phyloP scores from a whole-genome alignment of 2,113 vertebrate species.

The Oncorhynchus kisutch region DNA sequence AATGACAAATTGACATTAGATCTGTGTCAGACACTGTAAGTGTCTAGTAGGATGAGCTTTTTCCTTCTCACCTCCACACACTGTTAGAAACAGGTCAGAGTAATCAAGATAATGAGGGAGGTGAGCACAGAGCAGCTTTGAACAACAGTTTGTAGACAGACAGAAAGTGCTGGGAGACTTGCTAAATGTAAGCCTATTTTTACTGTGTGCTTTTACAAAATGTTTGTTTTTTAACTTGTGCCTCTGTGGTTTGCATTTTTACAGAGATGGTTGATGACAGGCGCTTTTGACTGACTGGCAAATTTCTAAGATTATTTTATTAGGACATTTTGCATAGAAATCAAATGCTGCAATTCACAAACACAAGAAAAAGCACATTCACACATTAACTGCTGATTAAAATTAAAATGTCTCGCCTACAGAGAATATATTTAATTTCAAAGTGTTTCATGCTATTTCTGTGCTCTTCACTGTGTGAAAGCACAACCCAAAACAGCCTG shows the following conservation, averaged over 20 bases:
- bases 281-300: neutral
- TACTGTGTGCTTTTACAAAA: too few relatives aligned
- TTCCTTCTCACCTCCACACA: neutral
- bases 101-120: neutral
- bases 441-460: too few relatives aligned
- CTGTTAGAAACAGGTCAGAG: neutral
- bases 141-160: neutral
- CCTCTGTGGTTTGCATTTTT: neutral
- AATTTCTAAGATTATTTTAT: too few relatives aligned
- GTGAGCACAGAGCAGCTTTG: neutral
- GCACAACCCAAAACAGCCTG: too few relatives aligned
- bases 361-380: neutral
- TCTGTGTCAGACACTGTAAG: too few relatives aligned
- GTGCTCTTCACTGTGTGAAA: too few relatives aligned
- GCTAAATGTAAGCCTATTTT: too few relatives aligned
- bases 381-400: neutral
- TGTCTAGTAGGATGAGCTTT: too few relatives aligned
- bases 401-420: too few relatives aligned
- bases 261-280: neutral
- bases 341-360: neutral
- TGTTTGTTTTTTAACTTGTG: neutral
- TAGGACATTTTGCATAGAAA: neutral
- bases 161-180: too few relatives aligned
- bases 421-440: too few relatives aligned
- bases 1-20: too few relatives aligned